Base-by-base conservation (phyloP, 2,797 vertebrate genomes). In the Tiaroga cobitis region DNA sequence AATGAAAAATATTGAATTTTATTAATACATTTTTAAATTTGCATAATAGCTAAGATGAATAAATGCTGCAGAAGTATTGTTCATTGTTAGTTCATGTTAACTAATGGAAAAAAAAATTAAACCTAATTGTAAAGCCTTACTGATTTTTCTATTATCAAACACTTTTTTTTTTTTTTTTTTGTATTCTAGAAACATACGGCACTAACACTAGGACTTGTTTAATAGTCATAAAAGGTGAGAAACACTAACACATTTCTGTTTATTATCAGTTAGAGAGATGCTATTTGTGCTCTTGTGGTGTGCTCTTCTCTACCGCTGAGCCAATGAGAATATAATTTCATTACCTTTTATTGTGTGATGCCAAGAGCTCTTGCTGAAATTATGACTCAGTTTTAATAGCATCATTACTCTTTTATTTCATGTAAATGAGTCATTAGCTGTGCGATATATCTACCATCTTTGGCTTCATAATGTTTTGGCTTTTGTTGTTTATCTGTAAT, bases 251-350 rank as follows among this genome's bases (percentile, higher is more conserved):
- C 63, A 34, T 9, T 78, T 56, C n/a, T 41, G 63, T 37, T 84
- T 73, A 82, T 81, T n/a, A 39, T 61, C 46, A 56, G 43, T 46
- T 86, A 80, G 81, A 85, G 77, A n/a, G 51, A 77, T 81, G 63
- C 32, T 29, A 59, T 78, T 77, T 69, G 61, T 65, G 81, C 54
- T 6, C 59, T 26, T 70, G 51, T 37, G 49, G 49, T 78, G 16
- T 29, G 24, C 74, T 78, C 37, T 68, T 69, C 41, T 81, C 65
- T 39, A 24, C 51, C 1, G 39, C 56, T 46, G 41, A 39, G 76
- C 51, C 75, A 26, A 59, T 21, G 61, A 63, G 61, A 81, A 51
- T 86, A 39, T 81, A 24, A 86, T 81, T 81, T 18, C 8, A 76
- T 84, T 83, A 43, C 74, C 24, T 56, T 82, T 83, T 81, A 77